Evolutionary conservation across 2,797 vertebrate genomes (phyloP), one percentile per base, ranked within the genome.

Genomic region (Manis javanica): DNA sequence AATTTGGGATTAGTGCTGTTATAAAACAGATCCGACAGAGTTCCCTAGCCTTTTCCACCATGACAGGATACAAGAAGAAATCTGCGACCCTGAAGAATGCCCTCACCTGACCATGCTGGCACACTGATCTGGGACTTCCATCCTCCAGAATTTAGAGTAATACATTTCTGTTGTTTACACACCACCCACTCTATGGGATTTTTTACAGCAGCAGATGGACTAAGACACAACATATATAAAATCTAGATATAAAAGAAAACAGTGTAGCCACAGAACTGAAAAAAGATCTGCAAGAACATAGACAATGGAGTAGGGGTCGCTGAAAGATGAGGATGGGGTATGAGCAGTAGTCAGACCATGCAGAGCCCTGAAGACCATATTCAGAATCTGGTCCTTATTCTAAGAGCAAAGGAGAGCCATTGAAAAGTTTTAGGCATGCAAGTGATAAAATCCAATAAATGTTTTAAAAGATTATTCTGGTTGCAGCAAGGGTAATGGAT

Each of bases 391-490:
- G 55, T 46, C 34, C 83, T 82, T 92, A 51, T 42, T 75, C n/a
- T 59, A 85, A 85, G n/a, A 71, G 46, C 14, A 69, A 83, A 77
- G 37, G 69, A 93, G 29, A 82, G 46, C 10, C 82, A 87, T 53
- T 34, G 23, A 71, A 68, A 63, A 59, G 11, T 87, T 92, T 87
- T 51, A 68, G 69, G 31, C 31, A 69, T 64, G 14, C 0, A 0
- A 93, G 31, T 42, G 59, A 85, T 53, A 85, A 72, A 81, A 88
- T 42, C 42, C 46, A 59, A 63, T 31, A 18, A 69, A 61, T 61
- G 61, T 46, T 84, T 84, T 61, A 88, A 78, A 69, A 68, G 63
- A 84, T 92, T 21, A 78, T 93, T 72, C 72, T 93, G 53, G 31
- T 51, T 59, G 26, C 39, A 95, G 51, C 21, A 51, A 79, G n/a